Evolutionary conservation across 2,113 vertebrate species (phyloP).

Genomic region (Paramisgurnus dabryanus): DNA sequence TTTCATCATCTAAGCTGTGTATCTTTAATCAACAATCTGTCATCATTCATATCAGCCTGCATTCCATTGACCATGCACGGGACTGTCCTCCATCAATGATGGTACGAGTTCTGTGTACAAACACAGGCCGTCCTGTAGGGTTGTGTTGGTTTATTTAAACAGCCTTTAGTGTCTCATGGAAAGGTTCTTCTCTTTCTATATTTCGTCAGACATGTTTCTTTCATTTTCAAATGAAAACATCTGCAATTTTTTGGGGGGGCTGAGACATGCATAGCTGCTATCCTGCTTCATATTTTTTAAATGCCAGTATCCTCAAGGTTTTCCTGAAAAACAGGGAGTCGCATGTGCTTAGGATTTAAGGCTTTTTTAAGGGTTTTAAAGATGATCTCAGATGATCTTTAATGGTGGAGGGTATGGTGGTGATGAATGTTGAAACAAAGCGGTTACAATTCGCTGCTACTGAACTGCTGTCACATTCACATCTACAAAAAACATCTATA

Average conservation of each 20-base stretch:
- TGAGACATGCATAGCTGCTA: neutral
- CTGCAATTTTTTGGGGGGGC: neutral
- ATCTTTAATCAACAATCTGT: slow-evolving; percentile 69
- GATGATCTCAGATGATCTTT: slow-evolving; percentile 28
- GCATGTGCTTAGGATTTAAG: slow-evolving; percentile 23
- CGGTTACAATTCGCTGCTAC: neutral
- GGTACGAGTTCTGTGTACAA: neutral
- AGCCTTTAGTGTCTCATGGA: slow-evolving; percentile 16
- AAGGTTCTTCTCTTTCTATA: slow-evolving; percentile 10
- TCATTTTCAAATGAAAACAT: slow-evolving; percentile 31
- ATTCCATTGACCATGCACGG: slow-evolving; percentile 44
- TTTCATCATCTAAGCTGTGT: slow-evolving; percentile 65
- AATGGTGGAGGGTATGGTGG: slow-evolving; percentile 26
- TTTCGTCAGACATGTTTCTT: slow-evolving; percentile 8
- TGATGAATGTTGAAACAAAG: neutral
- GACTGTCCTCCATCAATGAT: slow-evolving; percentile 54
- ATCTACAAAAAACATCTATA: slow-evolving; percentile 20
- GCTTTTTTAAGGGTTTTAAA: slow-evolving; percentile 3
- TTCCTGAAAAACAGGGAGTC: slow-evolving; percentile 3
- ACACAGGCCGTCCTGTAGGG: neutral
- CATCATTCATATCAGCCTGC: slow-evolving; percentile 65
- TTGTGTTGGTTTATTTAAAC: slow-evolving; percentile 36
- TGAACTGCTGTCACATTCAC: slow-evolving; percentile 21
- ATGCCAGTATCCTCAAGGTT: no score
- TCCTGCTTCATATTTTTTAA: no score